Base-by-base conservation (phyloP, 2,888 invertebrate species). In the Nomada fucata region DNA sequence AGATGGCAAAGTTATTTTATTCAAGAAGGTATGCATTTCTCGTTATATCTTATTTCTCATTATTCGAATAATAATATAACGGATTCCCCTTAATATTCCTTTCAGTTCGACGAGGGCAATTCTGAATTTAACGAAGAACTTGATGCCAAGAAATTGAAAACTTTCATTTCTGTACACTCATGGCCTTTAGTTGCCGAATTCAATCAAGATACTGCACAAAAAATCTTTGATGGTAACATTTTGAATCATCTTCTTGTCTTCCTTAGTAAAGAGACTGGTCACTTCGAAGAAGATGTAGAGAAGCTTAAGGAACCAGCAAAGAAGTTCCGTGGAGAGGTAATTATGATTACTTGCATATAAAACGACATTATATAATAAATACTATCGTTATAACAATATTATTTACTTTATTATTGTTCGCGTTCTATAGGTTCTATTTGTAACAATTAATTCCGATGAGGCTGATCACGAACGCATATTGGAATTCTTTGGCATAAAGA, bases 401-500 rank as follows among this genome's bases (percentile, higher is more conserved):
- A 60, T 59, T 36, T 36, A 36, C 36, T 36, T 36, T 9, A 53
- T 61, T 50, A 36, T 29, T 42, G 20, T 82, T 52, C 11, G 67
- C 55, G 79, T 64, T 73, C 69, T 64, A 1, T 88, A 96, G 95
- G 96, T 99, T 91, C 96, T 99, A 92, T 98, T 99, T 91, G 99
- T 99, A 47, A 97, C 97, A 91, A 98, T 99, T 94, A 97, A 99
- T 94, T 96, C 98, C 67, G 98, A 98, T 92, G 97, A 98, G 93
- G 97, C 98, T 92, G 99, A 99, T 94, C 99, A 99, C 94, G 97
- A 97, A 91, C 96, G 99, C 92, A 99, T 99, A 94, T 95, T 99
- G 93, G 99, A 99, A 95, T 99, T 99, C 97, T 99, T 99, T 94
- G 99, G 99, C 90, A 97, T 99, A 96, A 97, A 97, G 95, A 97